Evolutionary conservation across 2,797 vertebrate species (phyloP).

Genomic region (Cyclopterus lumpus): DNA sequence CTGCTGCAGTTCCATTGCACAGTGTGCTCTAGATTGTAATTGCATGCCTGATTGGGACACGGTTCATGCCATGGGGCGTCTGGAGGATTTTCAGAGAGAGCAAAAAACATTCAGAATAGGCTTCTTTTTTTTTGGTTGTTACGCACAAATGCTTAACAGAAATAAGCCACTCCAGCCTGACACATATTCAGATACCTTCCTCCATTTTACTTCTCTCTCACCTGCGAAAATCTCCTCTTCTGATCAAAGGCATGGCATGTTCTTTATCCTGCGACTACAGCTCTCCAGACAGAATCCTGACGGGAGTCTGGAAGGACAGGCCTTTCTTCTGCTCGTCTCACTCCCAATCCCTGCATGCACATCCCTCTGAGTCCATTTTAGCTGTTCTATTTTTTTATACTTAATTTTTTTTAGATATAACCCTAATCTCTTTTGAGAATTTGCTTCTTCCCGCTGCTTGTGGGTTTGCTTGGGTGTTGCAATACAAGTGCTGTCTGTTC

Average conservation of each 20-base stretch:
- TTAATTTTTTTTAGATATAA: slow-evolving; percentile 42
- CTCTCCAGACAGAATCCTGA: slow-evolving; percentile 71
- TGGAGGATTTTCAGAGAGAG: slow-evolving; percentile 35
- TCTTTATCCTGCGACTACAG: slow-evolving; percentile 71
- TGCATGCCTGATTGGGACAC: slow-evolving; percentile 73
- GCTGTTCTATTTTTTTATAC: not conserved
- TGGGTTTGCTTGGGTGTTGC: slow-evolving; percentile 34
- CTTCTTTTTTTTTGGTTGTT: not conserved
- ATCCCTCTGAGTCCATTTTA: slow-evolving; percentile 45
- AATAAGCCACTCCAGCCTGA: slow-evolving; percentile 60
- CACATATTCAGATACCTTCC: slow-evolving; percentile 70
- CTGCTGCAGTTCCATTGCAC: slow-evolving; percentile 61
- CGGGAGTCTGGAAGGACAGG: slow-evolving; percentile 57
- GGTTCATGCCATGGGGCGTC: slow-evolving; percentile 42
- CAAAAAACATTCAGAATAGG: slow-evolving; percentile 55
- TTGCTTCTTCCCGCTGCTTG: not conserved
- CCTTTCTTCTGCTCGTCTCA: slow-evolving; percentile 64
- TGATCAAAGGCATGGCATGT: slow-evolving; percentile 76
- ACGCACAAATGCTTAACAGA: slow-evolving; percentile 41
- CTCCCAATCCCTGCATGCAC: slow-evolving; percentile 45
- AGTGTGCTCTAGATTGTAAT: slow-evolving; percentile 70
- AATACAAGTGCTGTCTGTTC: slow-evolving; percentile 24
- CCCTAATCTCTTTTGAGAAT: slow-evolving; percentile 49
- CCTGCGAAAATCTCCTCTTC: slow-evolving; percentile 67
- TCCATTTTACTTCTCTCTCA: slow-evolving; percentile 67